Conservation (phyloP, 2,888 invertebrate species). For the Ormia ochracea region DNA sequence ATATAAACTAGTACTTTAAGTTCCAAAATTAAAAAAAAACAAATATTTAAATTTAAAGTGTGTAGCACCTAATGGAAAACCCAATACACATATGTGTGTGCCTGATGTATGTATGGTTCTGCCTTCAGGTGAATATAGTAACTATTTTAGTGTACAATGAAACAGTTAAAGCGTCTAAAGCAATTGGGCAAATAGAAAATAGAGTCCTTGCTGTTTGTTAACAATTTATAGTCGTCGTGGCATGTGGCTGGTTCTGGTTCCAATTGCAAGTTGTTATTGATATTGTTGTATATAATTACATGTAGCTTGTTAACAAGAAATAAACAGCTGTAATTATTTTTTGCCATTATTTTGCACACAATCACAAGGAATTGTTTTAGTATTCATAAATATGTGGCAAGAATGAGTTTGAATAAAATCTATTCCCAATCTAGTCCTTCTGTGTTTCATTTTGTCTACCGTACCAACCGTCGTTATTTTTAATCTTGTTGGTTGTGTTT, state of each 20-base stretch:
- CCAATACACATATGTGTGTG: not conserved
- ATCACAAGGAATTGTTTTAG: not conserved
- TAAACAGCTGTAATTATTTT: conserved; percentile 56
- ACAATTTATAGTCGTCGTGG: conserved; percentile 17
- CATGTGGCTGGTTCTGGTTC: conserved; percentile 33
- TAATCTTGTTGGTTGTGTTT: conserved; percentile 39
- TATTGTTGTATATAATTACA: conserved; percentile 62
- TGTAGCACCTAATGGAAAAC: too few relatives aligned
- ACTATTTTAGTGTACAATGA: conserved; percentile 25
- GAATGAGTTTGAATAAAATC: not conserved
- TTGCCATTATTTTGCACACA: conserved; percentile 30
- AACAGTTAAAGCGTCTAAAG: conserved; percentile 9
- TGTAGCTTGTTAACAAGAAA: conserved; percentile 61
- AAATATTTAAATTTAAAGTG: too few relatives aligned
- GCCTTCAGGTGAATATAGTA: not conserved
- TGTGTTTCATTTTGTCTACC: conserved; percentile 23
- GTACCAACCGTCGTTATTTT: not conserved
- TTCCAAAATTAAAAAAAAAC: too few relatives aligned
- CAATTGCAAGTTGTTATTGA: conserved; percentile 29
- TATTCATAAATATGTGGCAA: not conserved
- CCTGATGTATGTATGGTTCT: too few relatives aligned
- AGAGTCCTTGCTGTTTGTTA: conserved; percentile 51
- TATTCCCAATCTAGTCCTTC: conserved; percentile 34
- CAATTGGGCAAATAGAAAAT: conserved; percentile 28
- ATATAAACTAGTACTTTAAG: too few relatives aligned